Percentiles rank a stretch among this genome's conserved stretches.
Evolutionary conservation across 2,888 invertebrate genomes (phyloP).

Genomic region (Eilema caniola): DNA sequence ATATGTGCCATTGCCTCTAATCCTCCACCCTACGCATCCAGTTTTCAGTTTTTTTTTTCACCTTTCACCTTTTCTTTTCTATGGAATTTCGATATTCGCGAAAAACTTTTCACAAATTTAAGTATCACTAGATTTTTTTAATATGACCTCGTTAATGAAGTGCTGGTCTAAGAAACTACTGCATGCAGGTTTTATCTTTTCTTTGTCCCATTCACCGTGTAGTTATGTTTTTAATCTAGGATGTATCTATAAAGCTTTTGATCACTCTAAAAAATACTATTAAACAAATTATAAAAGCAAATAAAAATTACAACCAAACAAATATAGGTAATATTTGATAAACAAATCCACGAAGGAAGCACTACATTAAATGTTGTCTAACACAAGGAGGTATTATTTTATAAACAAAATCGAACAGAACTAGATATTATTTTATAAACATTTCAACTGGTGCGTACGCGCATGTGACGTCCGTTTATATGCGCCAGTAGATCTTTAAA

Average conservation of each 20-base stretch:
- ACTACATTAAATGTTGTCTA: constrained; percentile 13
- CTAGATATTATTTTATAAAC: constrained; percentile 53
- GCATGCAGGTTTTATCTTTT: too few species aligned
- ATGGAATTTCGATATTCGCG: too few species aligned
- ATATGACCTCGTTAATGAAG: too few species aligned
- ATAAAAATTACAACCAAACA: neutral
- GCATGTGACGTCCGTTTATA: constrained; percentile 46
- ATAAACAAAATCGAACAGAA: constrained; percentile 28
- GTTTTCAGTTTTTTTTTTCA: too few species aligned
- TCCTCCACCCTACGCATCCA: too few species aligned
- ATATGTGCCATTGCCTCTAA: too few species aligned
- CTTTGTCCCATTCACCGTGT: too few species aligned
- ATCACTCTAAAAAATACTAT: neutral
- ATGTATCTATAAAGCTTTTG: neutral
- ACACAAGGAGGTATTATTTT: constrained; percentile 17
- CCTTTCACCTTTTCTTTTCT: too few species aligned
- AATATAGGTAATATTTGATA: constrained; percentile 5
- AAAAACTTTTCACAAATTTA: too few species aligned
- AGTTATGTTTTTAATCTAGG: too few species aligned
- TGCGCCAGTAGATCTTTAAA: constrained; percentile 46
- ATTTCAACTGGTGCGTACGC: constrained; percentile 46
- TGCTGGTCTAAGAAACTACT: too few species aligned
- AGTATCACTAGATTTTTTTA: too few species aligned
- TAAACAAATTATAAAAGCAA: neutral
- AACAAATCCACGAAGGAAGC: constrained; percentile 6